Evolutionary conservation across 1,140 invertebrate species (phyloP), one percentile per base, ranked within the genome.

Genomic region (Drosophila kepulauana): DNA sequence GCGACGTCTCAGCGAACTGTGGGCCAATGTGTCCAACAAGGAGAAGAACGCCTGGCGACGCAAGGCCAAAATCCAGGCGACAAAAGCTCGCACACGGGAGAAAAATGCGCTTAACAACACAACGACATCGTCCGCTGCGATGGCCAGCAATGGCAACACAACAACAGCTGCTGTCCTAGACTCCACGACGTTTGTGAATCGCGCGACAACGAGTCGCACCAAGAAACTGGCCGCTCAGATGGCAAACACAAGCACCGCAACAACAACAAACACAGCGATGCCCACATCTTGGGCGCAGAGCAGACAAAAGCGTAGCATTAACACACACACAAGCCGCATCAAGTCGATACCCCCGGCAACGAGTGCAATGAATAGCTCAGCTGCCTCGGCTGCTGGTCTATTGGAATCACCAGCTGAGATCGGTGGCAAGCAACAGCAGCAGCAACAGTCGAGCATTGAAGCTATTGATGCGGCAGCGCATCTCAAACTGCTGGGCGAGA

Each of bases 391-490:
- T 38, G 35, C 7, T 38, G 35, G 7, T 2, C 35, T 38, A 10
- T 38, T 38, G 35, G 35, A 38, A 10, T 7, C 35, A 10, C 10
- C 35, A 38, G 8, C 35, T 3, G 35, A 38, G 0, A 52, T 13
- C 6, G 10, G 25, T n/a, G 49, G 25, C 2, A 52, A 52, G 49
- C 15, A 48, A 8, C 62, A 10, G 11, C 48, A 10, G 11, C 48
- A 59, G 6, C 64, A 91, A n/a, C 64, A 52, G 11, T 94, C 95
- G 43, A 97, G 96, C 48, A 97, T 96, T 10, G 95, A 97, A 45
- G 96, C 98, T 0, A 95, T 98, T 2, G 98, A 99, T 93, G 96
- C 98, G 16, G 98, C 98, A 3, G 98, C 98, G 0, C 98, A 99
- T 93, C 94, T 99, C 1, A 97, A 97, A 66, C 94, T 99, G 25